These are phyloP conservation scores for Hoplias malabaricus DNA, from an alignment of 2,113 vertebrate species.

Conservation along the genomic window DNA sequence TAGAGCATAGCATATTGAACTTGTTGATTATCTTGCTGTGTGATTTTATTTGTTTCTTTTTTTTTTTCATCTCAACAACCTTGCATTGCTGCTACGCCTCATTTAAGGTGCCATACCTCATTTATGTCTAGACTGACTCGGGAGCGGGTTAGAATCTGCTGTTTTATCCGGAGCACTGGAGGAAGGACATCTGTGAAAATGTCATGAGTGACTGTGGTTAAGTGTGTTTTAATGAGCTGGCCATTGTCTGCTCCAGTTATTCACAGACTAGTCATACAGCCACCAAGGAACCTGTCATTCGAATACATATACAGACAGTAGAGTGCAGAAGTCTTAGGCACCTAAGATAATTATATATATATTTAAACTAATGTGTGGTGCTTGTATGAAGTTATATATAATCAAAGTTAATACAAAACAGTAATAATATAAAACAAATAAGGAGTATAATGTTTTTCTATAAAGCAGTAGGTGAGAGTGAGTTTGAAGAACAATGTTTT, in stretches of 20 bases:
- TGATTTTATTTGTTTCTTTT: constrained; percentile 8
- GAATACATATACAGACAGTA: no score
- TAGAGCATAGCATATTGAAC: constrained; percentile 43
- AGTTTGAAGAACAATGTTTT: no score
- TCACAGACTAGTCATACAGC: not conserved
- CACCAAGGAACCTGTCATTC: not conserved
- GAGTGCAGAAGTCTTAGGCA: no score
- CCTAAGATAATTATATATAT: no score
- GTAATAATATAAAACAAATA: no score
- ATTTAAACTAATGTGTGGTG: no score
- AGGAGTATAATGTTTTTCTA: no score
- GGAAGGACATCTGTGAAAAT: constrained; percentile 15
- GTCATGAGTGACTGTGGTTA: constrained; percentile 17
- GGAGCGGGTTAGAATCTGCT: constrained; percentile 14
- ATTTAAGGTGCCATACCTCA: constrained; percentile 69
- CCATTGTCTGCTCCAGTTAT: constrained; percentile 11
- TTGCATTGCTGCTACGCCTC: constrained; percentile 70
- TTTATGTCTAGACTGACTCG: constrained; percentile 55
- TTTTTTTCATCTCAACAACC: constrained; percentile 52
- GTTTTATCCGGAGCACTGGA: constrained; percentile 1
- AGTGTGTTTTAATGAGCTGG: constrained; percentile 34
- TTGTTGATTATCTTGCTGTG: constrained; percentile 54
- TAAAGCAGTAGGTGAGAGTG: no score
- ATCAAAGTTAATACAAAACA: no score
- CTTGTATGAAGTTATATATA: no score